Conservation (phyloP, 92 coral and sea anemone species). For the Galaxea fascicularis region DNA sequence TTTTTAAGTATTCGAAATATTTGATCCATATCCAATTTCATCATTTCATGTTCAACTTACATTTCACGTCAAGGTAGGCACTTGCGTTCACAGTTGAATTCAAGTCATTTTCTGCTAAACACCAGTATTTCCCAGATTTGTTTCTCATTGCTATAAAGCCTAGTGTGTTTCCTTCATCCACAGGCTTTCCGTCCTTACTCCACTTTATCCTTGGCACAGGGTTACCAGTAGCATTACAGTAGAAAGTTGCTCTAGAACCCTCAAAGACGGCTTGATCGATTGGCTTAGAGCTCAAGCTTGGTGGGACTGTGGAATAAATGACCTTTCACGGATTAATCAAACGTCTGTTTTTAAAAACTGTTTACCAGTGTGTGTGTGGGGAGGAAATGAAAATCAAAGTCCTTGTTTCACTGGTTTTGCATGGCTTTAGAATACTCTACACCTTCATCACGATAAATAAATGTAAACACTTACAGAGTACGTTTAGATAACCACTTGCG, state of each 20-base stretch:
- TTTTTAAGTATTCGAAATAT: too few species aligned
- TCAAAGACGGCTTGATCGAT: background rate
- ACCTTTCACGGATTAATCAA: too few species aligned
- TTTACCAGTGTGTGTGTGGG: too few species aligned
- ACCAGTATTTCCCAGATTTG: slow-evolving; percentile 19
- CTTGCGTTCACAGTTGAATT: background rate
- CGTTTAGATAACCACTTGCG: slow-evolving; percentile 13
- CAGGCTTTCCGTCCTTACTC: slow-evolving; percentile 9
- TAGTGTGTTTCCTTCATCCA: background rate
- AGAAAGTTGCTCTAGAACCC: background rate
- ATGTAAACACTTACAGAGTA: slow-evolving; percentile 5
- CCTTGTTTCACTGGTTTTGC: too few species aligned
- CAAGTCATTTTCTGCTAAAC: background rate
- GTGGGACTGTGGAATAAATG: background rate
- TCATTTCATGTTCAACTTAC: too few species aligned
- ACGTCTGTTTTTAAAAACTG: too few species aligned
- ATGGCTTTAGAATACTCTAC: too few species aligned
- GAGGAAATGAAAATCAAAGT: too few species aligned
- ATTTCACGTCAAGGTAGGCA: background rate
- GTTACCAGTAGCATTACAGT: background rate
- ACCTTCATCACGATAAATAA: too few species aligned
- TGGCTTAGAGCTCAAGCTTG: background rate
- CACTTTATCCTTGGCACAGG: slow-evolving; percentile 8
- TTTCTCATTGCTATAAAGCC: background rate
- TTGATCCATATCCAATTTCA: too few species aligned